Base-by-base conservation (phyloP, 1,140 invertebrate species). In the Drosophila grimshawi region DNA sequence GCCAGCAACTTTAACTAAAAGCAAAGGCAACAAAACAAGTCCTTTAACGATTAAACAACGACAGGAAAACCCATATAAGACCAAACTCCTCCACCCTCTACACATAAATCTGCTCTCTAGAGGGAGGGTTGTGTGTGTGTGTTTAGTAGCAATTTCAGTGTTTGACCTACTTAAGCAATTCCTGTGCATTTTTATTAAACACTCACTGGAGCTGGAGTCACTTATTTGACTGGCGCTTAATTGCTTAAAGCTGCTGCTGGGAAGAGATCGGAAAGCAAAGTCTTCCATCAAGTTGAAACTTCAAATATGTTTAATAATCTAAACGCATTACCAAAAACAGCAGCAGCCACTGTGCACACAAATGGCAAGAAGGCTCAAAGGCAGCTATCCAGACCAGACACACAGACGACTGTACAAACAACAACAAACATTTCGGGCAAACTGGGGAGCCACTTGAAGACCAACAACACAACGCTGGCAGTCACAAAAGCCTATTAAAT, bases 401-500 rank as follows among this genome's bases (percentile, higher is more conserved):
- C 29, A 68, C 19, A 48, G 10, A 10, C n/a, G 11, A 19, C 19
- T 19, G 19, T 19, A 19, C 19, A 19, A 19, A 19, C 19, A 35
- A 30, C 5, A 35, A 35, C 63, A 71, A 76, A 71, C 46, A 64
- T 52, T 39, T 39, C 8, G 10, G 37, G 10, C 43, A 7, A 33
- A 53, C 41, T 37, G 37, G 48, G 35, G 6, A 53, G 53, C 35
- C 64, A 63, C 73, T 75, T 57, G 71, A 74, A 37, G 45, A 33
- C 10, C 33, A 70, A 43, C 39, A 43, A 43, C 39, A 43, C 10
- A 43, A 70, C 60, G 48, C 41, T 49, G 48, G 46, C 80, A 66
- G 76, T 73, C 80, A 82, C 76, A 88, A 83, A 88, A 88, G 85
- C 83, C 83, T 88, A 88, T 88, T 88, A 88, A 88, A 88, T 88